Evolutionary conservation across 2,797 vertebrate genomes (phyloP).

Genomic region (Buceros bicornis): DNA sequence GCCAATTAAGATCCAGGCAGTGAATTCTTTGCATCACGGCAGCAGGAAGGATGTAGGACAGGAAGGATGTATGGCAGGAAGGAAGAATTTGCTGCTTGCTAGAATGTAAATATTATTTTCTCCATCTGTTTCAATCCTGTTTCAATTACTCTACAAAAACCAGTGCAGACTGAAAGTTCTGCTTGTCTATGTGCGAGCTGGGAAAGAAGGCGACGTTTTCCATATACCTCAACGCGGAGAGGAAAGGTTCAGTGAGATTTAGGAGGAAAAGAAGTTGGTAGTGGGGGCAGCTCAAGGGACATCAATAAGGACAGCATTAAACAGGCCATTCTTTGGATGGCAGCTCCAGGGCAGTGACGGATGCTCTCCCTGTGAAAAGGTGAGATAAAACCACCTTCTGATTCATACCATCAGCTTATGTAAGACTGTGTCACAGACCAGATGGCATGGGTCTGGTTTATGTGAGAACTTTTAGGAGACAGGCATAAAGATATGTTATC

Average conservation of each 20-base stretch:
- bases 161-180: background rate
- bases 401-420: background rate
- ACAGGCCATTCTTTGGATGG: background rate
- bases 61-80: constrained; percentile 65
- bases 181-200: background rate
- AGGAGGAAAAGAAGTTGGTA: background rate
- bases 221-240: background rate
- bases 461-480: background rate
- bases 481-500: background rate
- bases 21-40: constrained; percentile 44
- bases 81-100: constrained; percentile 33
- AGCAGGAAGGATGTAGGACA: constrained; percentile 62
- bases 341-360: background rate
- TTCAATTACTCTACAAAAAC: constrained; percentile 1
- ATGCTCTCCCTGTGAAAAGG: background rate
- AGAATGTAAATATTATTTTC: constrained; percentile 58
- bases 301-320: background rate
- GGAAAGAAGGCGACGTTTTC: background rate
- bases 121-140: constrained; percentile 19
- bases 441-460: background rate
- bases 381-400: background rate
- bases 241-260: background rate
- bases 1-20: constrained; percentile 63
- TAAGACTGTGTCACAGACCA: background rate
- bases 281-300: background rate